These are phyloP conservation scores for Porites lobata DNA, from an alignment of 92 coral and sea anemone species.

Conservation along the genomic window DNA sequence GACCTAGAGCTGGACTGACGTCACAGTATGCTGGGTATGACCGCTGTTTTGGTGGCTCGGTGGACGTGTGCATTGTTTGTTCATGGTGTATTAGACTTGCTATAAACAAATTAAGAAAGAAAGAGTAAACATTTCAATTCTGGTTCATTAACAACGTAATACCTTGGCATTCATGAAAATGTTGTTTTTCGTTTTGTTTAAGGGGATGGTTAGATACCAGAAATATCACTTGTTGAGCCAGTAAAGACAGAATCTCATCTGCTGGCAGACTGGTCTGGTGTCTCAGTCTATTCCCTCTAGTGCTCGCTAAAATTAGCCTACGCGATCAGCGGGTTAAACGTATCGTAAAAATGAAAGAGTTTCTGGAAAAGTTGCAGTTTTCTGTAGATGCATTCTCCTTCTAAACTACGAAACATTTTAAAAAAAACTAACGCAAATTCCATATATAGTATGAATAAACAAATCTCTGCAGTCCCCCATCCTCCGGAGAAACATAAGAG, in stretches of 20 bases:
- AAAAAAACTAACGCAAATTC: background rate
- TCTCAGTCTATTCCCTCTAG: too few relatives aligned
- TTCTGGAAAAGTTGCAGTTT: too few relatives aligned
- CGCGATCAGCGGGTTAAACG: too few relatives aligned
- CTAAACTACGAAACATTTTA: too few relatives aligned
- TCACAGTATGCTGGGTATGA: constrained; percentile 99
- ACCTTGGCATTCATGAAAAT: too few relatives aligned
- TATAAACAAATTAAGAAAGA: constrained; percentile 24
- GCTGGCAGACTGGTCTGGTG: too few relatives aligned
- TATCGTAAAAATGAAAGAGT: background rate
- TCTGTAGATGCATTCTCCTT: background rate
- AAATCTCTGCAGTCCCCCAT: background rate
- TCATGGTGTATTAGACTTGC: constrained; percentile 98
- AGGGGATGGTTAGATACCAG: too few relatives aligned
- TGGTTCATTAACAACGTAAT: too few relatives aligned
- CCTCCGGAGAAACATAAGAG: background rate
- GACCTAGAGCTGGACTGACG: constrained; percentile 95
- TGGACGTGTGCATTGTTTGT: constrained; percentile 92
- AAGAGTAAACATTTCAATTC: background rate
- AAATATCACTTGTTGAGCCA: too few relatives aligned
- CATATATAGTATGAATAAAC: background rate
- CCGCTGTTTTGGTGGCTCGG: constrained; percentile 95
- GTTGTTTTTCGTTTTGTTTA: too few relatives aligned
- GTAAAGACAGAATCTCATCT: too few relatives aligned
- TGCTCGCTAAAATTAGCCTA: too few relatives aligned